These are phyloP conservation scores for Sebastes dallii DNA, from an alignment of 2,797 vertebrate species.

Conservation along the genomic window DNA sequence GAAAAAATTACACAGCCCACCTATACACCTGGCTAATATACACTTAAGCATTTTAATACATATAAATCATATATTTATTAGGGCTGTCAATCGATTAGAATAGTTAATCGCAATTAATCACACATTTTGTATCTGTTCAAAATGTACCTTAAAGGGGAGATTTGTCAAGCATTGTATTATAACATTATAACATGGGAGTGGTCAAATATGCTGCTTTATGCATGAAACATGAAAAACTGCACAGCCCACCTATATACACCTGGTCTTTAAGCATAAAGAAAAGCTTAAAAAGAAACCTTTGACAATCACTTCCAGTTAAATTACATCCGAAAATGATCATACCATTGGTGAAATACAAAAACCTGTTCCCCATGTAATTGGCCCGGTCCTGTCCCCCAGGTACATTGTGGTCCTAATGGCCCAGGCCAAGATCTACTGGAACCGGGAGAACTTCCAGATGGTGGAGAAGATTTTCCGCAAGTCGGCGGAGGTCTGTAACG, in stretches of 20 bases:
- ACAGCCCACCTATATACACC: neutral
- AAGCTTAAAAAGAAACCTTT: neutral
- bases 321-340: neutral
- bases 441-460: slow-evolving; percentile 93
- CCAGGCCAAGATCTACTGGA: slow-evolving; percentile 98
- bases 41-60: neutral
- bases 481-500: slow-evolving; percentile 92
- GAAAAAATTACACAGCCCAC: neutral
- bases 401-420: slow-evolving; percentile 95
- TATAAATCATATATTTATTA: neutral
- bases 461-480: slow-evolving; percentile 97
- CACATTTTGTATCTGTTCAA: no score
- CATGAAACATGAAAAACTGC: no score
- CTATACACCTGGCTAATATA: neutral
- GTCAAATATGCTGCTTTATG: no score
- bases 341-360: no score
- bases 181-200: no score
- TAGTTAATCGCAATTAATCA: no score
- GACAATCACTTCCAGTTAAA: neutral
- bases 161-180: no score
- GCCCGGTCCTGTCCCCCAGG: slow-evolving; percentile 49
- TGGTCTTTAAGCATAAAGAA: neutral
- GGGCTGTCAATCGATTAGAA: no score
- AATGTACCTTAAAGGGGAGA: no score
- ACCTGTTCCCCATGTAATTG: neutral